Conservation (phyloP, 2,888 invertebrate genomes). For the Dynastes tityus region DNA sequence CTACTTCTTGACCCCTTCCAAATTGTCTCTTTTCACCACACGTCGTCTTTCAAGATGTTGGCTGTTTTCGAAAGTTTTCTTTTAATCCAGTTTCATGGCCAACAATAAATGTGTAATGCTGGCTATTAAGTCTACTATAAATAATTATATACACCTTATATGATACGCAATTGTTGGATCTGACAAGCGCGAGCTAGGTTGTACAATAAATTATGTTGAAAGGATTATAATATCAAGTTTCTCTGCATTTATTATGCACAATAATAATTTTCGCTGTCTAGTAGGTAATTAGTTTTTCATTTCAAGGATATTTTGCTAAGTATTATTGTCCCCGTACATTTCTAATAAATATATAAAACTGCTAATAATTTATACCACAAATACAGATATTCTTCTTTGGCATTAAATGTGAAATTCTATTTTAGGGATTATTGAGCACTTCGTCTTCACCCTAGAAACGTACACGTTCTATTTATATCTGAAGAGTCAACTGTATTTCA, state of each 20-base stretch:
- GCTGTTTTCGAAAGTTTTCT: slow-evolving; percentile 51
- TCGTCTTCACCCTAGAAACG: too few relatives aligned
- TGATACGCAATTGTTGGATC: background rate
- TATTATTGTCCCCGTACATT: background rate
- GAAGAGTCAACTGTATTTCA: too few relatives aligned
- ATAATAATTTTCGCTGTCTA: background rate
- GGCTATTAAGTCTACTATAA: background rate
- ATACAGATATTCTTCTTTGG: background rate
- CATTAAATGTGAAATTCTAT: too few relatives aligned
- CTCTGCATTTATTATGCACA: background rate
- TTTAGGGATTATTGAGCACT: too few relatives aligned
- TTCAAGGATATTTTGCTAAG: background rate
- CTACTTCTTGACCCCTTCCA: slow-evolving; percentile 56
- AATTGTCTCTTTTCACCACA: slow-evolving; percentile 50
- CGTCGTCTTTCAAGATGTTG: slow-evolving; percentile 43
- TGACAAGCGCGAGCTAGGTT: background rate
- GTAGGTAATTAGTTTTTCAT: background rate
- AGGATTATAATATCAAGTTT: slow-evolving; percentile 13
- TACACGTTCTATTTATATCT: too few relatives aligned
- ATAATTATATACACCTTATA: slow-evolving; percentile 10
- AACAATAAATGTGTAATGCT: background rate
- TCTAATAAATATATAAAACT: too few relatives aligned
- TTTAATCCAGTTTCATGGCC: slow-evolving; percentile 24
- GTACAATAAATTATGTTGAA: background rate
- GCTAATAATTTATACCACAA: background rate